These are phyloP conservation scores for Alouatta palliata DNA, from an alignment of 2,113 vertebrate species.

Conservation along the genomic window DNA sequence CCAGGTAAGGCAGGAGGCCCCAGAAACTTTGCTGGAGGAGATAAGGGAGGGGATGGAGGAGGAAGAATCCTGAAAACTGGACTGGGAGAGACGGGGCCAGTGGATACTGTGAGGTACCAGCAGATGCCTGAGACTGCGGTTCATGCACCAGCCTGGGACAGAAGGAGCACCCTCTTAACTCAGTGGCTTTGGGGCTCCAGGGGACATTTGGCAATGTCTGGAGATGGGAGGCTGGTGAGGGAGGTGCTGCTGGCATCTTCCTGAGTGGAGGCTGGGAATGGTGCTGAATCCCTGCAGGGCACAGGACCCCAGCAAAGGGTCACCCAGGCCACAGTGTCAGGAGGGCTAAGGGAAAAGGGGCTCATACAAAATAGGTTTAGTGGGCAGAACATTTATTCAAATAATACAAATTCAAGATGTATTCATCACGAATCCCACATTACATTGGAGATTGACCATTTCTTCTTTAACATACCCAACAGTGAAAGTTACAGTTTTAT, in stretches of 20 bases:
- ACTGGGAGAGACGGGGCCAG: not conserved
- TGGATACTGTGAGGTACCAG: accelerated
- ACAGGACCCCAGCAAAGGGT: not conserved
- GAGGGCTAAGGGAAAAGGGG: not conserved
- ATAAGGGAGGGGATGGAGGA: too few relatives aligned
- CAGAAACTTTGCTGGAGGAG: not conserved
- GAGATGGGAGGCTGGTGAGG: not conserved
- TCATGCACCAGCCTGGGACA: not conserved
- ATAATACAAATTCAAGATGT: not conserved
- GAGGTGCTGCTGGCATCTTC: not conserved
- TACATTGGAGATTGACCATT: not conserved
- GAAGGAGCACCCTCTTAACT: not conserved
- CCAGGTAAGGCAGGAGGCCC: not conserved
- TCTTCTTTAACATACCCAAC: not conserved
- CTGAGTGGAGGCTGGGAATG: not conserved
- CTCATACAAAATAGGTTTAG: not conserved
- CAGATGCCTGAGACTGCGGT: too few relatives aligned
- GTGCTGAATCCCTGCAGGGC: accelerated
- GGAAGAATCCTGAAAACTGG: not conserved
- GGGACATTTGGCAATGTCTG: not conserved
- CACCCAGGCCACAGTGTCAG: not conserved
- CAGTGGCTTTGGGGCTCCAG: not conserved
- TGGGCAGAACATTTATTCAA: not conserved
- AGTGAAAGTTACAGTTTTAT: not conserved
- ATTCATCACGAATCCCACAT: not conserved